Evolutionary conservation across 2,797 vertebrate species (phyloP).

Genomic region (Gymnodraco acuticeps): DNA sequence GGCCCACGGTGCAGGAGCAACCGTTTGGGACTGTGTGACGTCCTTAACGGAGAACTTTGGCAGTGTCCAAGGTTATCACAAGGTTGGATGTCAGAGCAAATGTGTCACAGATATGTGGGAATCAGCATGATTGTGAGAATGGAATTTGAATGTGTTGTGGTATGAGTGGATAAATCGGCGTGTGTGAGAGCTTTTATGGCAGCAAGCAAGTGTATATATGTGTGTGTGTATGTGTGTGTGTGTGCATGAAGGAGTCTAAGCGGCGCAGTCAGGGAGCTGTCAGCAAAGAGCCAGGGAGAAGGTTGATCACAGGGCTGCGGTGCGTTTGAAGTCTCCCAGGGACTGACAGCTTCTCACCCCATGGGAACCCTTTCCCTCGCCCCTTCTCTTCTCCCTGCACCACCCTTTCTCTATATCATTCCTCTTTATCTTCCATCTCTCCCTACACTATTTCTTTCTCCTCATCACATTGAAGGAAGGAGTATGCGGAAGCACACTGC

Average conservation of each 20-base stretch:
- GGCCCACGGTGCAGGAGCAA: constrained; percentile 53
- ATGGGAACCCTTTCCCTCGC: constrained; percentile 70
- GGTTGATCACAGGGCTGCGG: constrained; percentile 85
- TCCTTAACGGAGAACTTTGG: constrained; percentile 52
- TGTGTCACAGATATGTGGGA: constrained; percentile 52
- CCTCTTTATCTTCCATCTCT: constrained; percentile 65
- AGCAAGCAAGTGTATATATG: constrained; percentile 45
- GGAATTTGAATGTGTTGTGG: constrained; percentile 74
- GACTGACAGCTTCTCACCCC: constrained; percentile 85
- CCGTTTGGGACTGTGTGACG: constrained; percentile 45
- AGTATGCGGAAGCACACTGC: constrained; percentile 45
- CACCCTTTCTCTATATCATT: constrained; percentile 63
- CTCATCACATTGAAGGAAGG: constrained; percentile 42
- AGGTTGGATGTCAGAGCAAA: constrained; percentile 39
- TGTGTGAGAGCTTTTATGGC: constrained; percentile 59
- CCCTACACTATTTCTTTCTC: constrained; percentile 43
- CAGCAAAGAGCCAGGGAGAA: constrained; percentile 81
- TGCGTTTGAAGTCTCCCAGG: constrained; percentile 87
- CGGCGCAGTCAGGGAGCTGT: constrained; percentile 83
- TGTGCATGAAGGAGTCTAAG: constrained; percentile 73
- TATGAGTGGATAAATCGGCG: constrained; percentile 70
- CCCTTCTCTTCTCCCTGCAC: constrained; percentile 61
- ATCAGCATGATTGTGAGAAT: constrained; percentile 64
- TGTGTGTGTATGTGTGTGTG: constrained; percentile 42
- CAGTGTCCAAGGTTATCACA: constrained; percentile 60